Percentiles rank a stretch among this genome's conserved stretches.
Evolutionary conservation across 30 jellyfish, hydroid and myxozoan species (phyloP).

Genomic region (Sanderia malayensis): DNA sequence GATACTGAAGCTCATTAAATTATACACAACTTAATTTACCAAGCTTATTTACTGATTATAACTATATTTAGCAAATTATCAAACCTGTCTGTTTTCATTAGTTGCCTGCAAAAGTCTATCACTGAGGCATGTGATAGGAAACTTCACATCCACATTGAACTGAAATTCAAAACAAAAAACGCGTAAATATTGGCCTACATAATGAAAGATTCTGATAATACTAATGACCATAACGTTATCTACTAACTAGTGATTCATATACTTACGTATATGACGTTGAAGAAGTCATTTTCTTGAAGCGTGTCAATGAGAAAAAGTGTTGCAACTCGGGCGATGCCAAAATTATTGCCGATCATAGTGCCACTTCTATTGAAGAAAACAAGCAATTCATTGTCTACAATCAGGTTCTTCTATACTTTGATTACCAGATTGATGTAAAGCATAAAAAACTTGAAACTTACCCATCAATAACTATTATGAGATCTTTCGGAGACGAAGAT

Average conservation of each 20-base stretch:
- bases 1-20: too few species aligned
- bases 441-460: too few species aligned
- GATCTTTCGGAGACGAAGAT: constrained; percentile 85
- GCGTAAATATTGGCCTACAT: too few species aligned
- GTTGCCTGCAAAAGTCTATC: constrained; percentile 81
- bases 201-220: too few species aligned
- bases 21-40: too few species aligned
- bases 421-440: too few species aligned
- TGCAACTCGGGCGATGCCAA: constrained; percentile 88
- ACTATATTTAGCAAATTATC: too few species aligned
- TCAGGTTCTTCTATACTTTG: too few species aligned
- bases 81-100: constrained; percentile 65
- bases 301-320: constrained; percentile 79
- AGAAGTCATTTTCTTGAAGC: constrained; percentile 84
- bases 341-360: constrained; percentile 90
- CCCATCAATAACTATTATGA: constrained; percentile 68
- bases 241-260: too few species aligned
- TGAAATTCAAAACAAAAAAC: not conserved
- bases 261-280: constrained; percentile 64
- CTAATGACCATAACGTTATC: too few species aligned
- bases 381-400: not conserved
- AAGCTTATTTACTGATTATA: too few species aligned
- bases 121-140: constrained; percentile 29
- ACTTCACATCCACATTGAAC: constrained; percentile 31
- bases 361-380: constrained; percentile 53